phyloP scores from a whole-genome alignment of 2,113 vertebrate genomes.

The Oncorhynchus nerka region DNA sequence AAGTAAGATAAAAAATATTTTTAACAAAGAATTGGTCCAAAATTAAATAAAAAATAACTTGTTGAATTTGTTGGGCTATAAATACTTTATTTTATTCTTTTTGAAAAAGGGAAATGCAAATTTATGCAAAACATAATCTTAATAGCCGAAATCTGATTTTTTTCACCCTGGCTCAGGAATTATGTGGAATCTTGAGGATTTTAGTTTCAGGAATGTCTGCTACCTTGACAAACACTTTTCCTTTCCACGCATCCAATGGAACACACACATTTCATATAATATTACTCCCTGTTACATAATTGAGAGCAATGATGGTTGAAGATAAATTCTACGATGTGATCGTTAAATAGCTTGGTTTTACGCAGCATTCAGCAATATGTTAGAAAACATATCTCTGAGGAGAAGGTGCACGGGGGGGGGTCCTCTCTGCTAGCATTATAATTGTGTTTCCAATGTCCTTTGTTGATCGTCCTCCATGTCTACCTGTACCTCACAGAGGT shows the following conservation, averaged over 20 bases:
- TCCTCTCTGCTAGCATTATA: background rate
- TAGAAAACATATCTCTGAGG: background rate
- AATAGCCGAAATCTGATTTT: too few relatives aligned
- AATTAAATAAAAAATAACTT: background rate
- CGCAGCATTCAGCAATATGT: background rate
- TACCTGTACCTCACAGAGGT: slow-evolving; percentile 64
- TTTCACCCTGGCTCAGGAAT: background rate
- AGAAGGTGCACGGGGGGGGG: background rate
- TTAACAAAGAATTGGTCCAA: background rate
- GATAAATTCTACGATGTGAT: background rate
- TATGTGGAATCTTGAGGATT: background rate
- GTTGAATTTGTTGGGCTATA: too few relatives aligned
- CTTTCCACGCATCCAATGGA: background rate
- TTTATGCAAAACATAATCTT: background rate
- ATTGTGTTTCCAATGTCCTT: slow-evolving; percentile 1
- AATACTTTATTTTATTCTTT: background rate
- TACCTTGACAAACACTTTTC: background rate
- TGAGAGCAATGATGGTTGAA: background rate
- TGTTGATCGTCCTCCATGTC: slow-evolving; percentile 5
- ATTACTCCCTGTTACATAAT: background rate
- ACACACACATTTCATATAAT: background rate
- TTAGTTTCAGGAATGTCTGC: background rate
- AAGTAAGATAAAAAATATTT: background rate
- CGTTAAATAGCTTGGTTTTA: background rate
- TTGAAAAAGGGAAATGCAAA: background rate